Base-by-base conservation (phyloP, 30 jellyfish, hydroid and myxozoan genomes). In the Clytia hemisphaerica region DNA sequence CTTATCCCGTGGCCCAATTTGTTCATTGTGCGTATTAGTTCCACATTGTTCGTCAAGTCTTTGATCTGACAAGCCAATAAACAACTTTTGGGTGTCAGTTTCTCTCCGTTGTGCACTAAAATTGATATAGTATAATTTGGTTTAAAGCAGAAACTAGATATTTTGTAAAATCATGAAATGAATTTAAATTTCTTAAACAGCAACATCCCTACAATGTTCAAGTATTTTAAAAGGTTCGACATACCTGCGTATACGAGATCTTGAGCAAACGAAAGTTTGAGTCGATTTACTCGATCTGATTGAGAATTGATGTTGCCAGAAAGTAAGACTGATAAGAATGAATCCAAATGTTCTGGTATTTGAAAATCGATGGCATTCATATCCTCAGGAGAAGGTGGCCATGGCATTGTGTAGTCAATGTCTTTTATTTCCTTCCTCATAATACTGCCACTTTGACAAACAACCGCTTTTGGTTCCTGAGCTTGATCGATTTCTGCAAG, bases 1-100 rank as follows among this genome's bases (percentile, higher is more conserved):
- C 64, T 50, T 50, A 50, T 50, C 32, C 64, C 64, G 25, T 50
- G 64, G 25, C 64, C 64, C 25, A 50, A 50, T 50, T 50, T 50
- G 19, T 27, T n/a, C 32, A 32, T 18, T 50, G 25, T 50, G 64
- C 25, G 19, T 50, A 50, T 50, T n/a, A 50, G 64, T 32, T 50
- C 64, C 25, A 32, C 25, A 18, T 50, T 50, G 25, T 50, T 50
- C 4, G 64, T 18, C 64, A 50, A 32, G 10, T 27, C 4, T 50
- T 50, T 50, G n/a, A n/a, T n/a, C n/a, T n/a, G n/a, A n/a, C n/a
- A n/a, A n/a, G n/a, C n/a, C n/a, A n/a, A n/a, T n/a, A 50, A 50
- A 32, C 19, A n/a, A 50, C 64, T 50, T 50, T 50, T 50, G 32
- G 64, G 64, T 50, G 64, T 50, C 25, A n/a, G 19, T 50, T n/a